Conservation (phyloP, 2,888 invertebrate species). For the Brassicogethes aeneus region DNA sequence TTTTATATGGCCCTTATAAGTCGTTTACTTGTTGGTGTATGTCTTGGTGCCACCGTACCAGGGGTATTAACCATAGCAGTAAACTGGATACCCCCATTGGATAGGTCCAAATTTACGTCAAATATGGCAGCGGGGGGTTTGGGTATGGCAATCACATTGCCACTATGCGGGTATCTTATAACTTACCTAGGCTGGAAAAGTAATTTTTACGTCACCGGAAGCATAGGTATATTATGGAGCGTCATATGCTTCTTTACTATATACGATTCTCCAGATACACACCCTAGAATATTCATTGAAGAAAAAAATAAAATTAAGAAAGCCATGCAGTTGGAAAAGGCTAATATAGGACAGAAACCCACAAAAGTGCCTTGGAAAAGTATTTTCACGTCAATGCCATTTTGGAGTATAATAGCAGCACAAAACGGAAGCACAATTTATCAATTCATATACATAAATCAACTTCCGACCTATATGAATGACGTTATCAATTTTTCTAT, state of each 20-base stretch:
- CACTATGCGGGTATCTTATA: conserved; percentile 4
- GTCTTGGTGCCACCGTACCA: too few species aligned
- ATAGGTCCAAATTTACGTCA: conserved; percentile 7
- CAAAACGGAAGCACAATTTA: conserved; percentile 46
- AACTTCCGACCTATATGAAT: too few species aligned
- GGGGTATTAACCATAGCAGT: too few species aligned
- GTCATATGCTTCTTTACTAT: conserved; percentile 67
- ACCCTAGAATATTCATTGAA: conserved; percentile 64
- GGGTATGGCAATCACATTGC: conserved; percentile 6
- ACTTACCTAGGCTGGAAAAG: conserved; percentile 63
- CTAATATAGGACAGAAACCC: conserved; percentile 34
- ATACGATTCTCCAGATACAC: conserved; percentile 68
- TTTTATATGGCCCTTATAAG: too few species aligned
- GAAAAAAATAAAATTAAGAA: too few species aligned
- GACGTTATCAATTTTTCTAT: too few species aligned
- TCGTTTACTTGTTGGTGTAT: too few species aligned
- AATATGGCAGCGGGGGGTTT: conserved; percentile 5
- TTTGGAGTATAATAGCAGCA: conserved; percentile 74
- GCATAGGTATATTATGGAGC: conserved; percentile 68
- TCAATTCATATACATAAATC: too few species aligned
- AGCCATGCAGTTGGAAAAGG: too few species aligned
- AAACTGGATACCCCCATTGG: conserved; percentile 5
- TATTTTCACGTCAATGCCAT: conserved; percentile 58
- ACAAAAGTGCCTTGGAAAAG: conserved; percentile 58
- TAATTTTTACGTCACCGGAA: conserved; percentile 75